Evolutionary conservation across 1,140 invertebrate species (phyloP).

Genomic region (Drosophila oshimai): DNA sequence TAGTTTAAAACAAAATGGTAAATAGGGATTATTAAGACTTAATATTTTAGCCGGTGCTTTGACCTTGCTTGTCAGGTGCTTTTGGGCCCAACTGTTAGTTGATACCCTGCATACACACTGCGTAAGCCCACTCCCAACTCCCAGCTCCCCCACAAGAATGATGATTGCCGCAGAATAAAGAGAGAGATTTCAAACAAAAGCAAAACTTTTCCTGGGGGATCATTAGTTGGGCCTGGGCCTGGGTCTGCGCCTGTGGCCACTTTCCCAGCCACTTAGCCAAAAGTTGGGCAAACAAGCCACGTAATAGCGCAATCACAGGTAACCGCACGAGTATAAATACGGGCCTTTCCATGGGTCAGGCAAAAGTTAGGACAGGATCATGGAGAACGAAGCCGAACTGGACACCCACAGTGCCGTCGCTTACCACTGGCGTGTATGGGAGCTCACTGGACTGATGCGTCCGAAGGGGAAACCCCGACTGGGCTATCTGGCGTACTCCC

Average conservation of each 20-base stretch:
- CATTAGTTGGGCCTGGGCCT: background rate
- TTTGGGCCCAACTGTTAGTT: background rate
- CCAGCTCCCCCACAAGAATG: background rate
- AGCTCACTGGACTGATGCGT: slow-evolving; percentile 50
- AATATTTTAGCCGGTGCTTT: background rate
- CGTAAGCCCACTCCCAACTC: background rate
- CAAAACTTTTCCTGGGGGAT: slow-evolving; percentile 6
- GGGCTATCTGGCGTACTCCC: slow-evolving; percentile 14
- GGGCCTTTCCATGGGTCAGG: background rate
- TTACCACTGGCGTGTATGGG: slow-evolving; percentile 67
- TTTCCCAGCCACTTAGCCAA: slow-evolving; percentile 28
- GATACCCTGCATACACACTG: background rate
- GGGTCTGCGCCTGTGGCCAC: background rate
- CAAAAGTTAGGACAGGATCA: background rate
- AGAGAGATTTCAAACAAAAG: slow-evolving; percentile 17
- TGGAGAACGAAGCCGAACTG: background rate
- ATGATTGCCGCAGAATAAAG: slow-evolving; percentile 24
- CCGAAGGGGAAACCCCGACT: background rate
- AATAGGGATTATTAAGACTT: background rate
- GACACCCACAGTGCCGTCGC: slow-evolving; percentile 51
- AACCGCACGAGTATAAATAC: slow-evolving; percentile 1
- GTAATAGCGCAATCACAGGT: background rate
- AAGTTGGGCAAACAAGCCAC: background rate
- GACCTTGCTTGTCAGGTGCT: slow-evolving; percentile 17
- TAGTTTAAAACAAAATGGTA: background rate